Evolutionary conservation across 2,888 invertebrate species (phyloP), one percentile per base, ranked within the genome.

Genomic region (Sesamia inferens): DNA sequence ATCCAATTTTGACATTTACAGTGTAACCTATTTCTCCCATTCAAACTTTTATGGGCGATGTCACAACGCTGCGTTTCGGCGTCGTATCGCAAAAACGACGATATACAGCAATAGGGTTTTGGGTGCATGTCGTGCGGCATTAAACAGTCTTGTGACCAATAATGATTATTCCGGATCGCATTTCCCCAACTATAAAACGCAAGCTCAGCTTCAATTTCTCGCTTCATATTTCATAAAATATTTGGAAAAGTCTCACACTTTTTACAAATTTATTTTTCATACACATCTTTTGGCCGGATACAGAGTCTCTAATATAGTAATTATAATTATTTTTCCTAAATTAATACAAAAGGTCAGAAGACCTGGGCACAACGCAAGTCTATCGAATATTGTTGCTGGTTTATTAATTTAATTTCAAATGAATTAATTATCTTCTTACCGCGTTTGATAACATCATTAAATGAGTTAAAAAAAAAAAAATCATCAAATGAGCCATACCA

Each of bases 321-420:
- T 81, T 71, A 63, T 63, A 76, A 67, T 77, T 64, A 47, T 58
- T 76, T 51, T 75, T 70, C 68, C 76, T 71, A 68, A 67, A 65
- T 66, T 58, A 70, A 79, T 58, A 19, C 22, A 78, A 79, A 24
- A 64, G 44, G 62, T 77, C 68, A 88, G 87, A 89, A 90, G 89
- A 89, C 71, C 79, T 62, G 81, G 71, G 73, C 88, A 89, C 89
- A 88, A 86, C 85, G 44, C 75, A 81, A 80, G 77, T 81, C 69
- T 39, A 68, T 65, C 42, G 39, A 31, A 69, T 44, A 64, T 68
- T 76, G 68, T 69, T 76, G 44, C 65, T 76, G 75, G 77, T 75
- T 82, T 80, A 74, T 84, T 83, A 82, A 85, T 86, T 82, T 57
- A 58, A 65, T 74, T 75, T 47, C 7, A 8, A 24, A 44, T 55